Evolutionary conservation across 2,888 invertebrate species (phyloP), one percentile per base, ranked within the genome.

Genomic region (Lampropteryx suffumata): DNA sequence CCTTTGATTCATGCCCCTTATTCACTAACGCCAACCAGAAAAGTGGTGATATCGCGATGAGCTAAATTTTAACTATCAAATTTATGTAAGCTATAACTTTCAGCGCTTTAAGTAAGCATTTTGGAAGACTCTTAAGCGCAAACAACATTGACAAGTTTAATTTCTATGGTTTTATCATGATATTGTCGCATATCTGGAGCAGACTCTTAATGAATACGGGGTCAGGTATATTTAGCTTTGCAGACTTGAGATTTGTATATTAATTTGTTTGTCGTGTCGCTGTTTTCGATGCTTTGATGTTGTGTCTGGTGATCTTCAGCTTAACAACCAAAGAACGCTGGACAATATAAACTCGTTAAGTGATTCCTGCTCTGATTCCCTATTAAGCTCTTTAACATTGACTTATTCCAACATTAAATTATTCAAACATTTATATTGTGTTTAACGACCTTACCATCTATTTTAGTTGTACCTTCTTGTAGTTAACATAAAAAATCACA

Each of bases 231-330:
- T 90, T 90, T 88, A 89, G 88, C 79, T 78, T 69, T 67, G 74
- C 76, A 73, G 71, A 77, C 76, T 83, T 71, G 81, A 76, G 76
- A 82, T 86, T 80, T 83, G 81, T 82, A 76, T 82, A 88, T 82
- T 86, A 89, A 90, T 90, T 85, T 90, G 88, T 80, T 82, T 66
- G 70, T 67, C 70, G 72, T 66, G 70, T 66, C 70, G 73, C 73
- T 76, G 76, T 78, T 80, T 77, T 76, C 70, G 70, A 74, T 74
- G 79, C 90, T 89, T 90, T 90, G 88, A 89, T 87, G 89, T 90
- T 87, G 76, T 74, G 77, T 78, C 86, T 89, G 89, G 83, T 78
- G 76, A 82, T 84, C 77, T 80, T 87, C 86, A 81, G 73, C 73
- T 80, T 77, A 80, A 68, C 70, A 65, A 72, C 63, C 69, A 70